Evolutionary conservation across 1,140 invertebrate genomes (phyloP).

Genomic region (Solen grandis): DNA sequence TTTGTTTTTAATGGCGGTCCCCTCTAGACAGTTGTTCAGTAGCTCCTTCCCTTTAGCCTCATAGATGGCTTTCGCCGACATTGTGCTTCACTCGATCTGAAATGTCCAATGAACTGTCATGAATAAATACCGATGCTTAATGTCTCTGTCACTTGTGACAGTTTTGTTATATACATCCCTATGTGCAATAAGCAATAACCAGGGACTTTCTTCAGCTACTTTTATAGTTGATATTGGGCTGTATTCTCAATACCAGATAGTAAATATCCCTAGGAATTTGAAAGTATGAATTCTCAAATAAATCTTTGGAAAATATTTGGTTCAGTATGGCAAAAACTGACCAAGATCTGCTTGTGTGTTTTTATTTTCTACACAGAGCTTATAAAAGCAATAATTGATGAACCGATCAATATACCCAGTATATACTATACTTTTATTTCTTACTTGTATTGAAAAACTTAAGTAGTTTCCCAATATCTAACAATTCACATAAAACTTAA

Average conservation of each 20-base stretch:
- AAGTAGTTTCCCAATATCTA: too few relatives aligned
- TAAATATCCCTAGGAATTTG: too few relatives aligned
- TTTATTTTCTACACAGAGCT: too few relatives aligned
- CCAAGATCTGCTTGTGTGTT: too few relatives aligned
- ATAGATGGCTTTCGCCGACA: conserved; percentile 99
- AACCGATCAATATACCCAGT: too few relatives aligned
- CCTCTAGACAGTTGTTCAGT: conserved; percentile 91
- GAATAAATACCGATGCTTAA: neutral
- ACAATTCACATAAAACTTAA: too few relatives aligned
- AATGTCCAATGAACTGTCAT: neutral
- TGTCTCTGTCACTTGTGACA: neutral
- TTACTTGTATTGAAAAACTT: too few relatives aligned
- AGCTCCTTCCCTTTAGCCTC: conserved; percentile 98
- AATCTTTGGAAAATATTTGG: too few relatives aligned
- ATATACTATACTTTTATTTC: too few relatives aligned
- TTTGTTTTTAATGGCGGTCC: conserved; percentile 87
- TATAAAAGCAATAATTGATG: too few relatives aligned
- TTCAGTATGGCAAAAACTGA: too few relatives aligned
- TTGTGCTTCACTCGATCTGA: conserved; percentile 77
- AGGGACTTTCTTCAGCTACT: neutral
- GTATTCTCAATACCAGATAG: conserved; percentile 19
- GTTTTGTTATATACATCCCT: neutral
- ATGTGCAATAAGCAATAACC: neutral
- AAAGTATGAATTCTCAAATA: too few relatives aligned
- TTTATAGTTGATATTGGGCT: neutral